phyloP scores from a whole-genome alignment of 2,797 vertebrate genomes.

The Tiaroga cobitis region DNA sequence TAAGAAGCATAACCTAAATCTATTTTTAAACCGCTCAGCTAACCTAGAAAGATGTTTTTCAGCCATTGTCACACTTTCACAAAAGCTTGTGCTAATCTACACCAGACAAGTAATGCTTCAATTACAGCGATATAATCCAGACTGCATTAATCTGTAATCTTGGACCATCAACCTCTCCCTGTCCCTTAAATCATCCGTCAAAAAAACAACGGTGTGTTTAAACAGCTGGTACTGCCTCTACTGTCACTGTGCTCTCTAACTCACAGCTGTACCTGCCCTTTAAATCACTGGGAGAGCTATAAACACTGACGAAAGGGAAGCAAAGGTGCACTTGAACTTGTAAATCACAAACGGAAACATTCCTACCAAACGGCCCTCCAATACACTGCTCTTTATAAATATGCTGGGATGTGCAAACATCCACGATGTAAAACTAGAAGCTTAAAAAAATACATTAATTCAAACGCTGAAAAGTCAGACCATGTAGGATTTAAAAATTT shows the following conservation, averaged over 20 bases:
- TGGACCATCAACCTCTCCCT: slow-evolving; percentile 22
- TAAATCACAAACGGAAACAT: slow-evolving; percentile 20
- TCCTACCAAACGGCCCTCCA: not conserved
- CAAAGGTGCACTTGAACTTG: slow-evolving; percentile 21
- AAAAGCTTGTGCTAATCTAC: slow-evolving; percentile 62
- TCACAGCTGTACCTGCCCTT: not conserved
- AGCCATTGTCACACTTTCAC: slow-evolving; percentile 44
- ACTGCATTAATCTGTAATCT: slow-evolving; percentile 57
- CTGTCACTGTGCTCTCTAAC: not conserved
- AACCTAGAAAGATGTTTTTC: slow-evolving; percentile 42
- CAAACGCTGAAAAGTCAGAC: slow-evolving; percentile 50
- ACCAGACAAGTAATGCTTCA: slow-evolving; percentile 60
- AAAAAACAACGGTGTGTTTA: slow-evolving; percentile 36
- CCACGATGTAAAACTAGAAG: slow-evolving; percentile 31
- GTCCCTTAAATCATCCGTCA: slow-evolving; percentile 17
- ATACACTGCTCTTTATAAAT: slow-evolving; percentile 44
- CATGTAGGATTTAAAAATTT: slow-evolving; percentile 49
- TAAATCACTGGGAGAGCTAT: slow-evolving; percentile 22
- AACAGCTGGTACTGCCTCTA: slow-evolving; percentile 26
- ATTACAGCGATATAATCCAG: slow-evolving; percentile 66
- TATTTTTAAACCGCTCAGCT: slow-evolving; percentile 41
- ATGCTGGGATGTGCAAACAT: slow-evolving; percentile 6
- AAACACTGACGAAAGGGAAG: slow-evolving; percentile 41
- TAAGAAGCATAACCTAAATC: slow-evolving; percentile 45
- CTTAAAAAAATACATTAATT: slow-evolving; percentile 15